Evolutionary conservation across 2,888 invertebrate genomes (phyloP), one percentile per base, ranked within the genome.

Genomic region (Selenia dentaria): DNA sequence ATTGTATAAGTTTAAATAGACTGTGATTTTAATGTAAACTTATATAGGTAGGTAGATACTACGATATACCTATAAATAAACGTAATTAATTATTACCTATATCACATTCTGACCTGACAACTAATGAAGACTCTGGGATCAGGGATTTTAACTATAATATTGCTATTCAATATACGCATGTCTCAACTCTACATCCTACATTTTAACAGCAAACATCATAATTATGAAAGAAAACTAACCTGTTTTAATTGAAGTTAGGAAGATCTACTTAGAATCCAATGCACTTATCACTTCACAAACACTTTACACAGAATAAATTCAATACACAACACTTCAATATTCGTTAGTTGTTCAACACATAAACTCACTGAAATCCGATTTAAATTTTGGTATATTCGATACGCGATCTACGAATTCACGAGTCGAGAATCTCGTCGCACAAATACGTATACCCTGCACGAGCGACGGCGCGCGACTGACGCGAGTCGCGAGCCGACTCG

Each of bases 391-490:
- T 40, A 38, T 32, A 14, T 8, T 46, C 41, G 36, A 28, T 40
- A 33, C 16, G 27, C 42, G 41, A 26, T 38, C 26, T 43, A 42
- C 37, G 33, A 38, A 20, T 29, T n/a, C 39, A 11, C 35, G 39
- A 34, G 18, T 10, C 25, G 18, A n/a, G 18, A 18, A 24, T 26
- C 5, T 6, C 28, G 16, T 3, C 18, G 6, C 10, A 1, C 24
- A 0, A 12, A 16, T n/a, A 63, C 74, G 18, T 25, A 48, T 38
- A 2, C 1, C 11, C 50, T 0, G 31, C 18, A 54, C 50, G 67
- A 74, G 70, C 72, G 68, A 50, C 51, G 44, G 55, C 55, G 72
- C 74, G 52, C 70, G 62, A 79, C 79, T 78, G 72, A 56, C 62
- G 63, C 47, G 55, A 22, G 18, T 25, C 33, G 38, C n/a, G n/a